Percentiles rank a stretch among this genome's conserved stretches.
Conservation (phyloP, 2,888 invertebrate species). For the Orthonevra nobilis region DNA sequence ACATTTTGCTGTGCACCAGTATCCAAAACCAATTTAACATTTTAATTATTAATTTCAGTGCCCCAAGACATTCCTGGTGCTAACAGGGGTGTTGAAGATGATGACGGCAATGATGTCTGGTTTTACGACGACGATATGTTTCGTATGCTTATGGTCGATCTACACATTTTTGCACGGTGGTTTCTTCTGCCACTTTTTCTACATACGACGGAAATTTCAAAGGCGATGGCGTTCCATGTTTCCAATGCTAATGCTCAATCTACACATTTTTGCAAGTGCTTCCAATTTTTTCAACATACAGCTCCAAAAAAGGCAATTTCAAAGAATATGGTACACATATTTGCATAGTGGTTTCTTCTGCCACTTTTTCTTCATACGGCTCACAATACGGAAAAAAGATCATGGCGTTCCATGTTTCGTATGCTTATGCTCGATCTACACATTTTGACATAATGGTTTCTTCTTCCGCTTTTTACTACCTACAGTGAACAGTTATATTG, state of each 20-base stretch:
- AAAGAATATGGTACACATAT: too few relatives aligned
- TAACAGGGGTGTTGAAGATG: neutral
- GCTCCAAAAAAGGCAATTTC: too few relatives aligned
- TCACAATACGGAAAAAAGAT: too few relatives aligned
- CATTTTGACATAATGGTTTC: conserved; percentile 24
- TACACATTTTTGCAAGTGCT: too few relatives aligned
- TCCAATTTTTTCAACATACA: too few relatives aligned
- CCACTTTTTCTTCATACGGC: too few relatives aligned
- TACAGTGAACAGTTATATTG: neutral
- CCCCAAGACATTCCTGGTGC: neutral
- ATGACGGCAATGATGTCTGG: neutral
- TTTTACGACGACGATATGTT: neutral
- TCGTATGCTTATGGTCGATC: conserved; percentile 6
- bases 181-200: conserved; percentile 14
- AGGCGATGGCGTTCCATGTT: too few relatives aligned
- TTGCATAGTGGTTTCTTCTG: conserved; percentile 20
- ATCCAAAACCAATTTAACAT: neutral
- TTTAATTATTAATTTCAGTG: conserved; percentile 2
- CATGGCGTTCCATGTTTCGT: conserved; percentile 18
- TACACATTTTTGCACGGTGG: conserved; percentile 25
- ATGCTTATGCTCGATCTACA: conserved; percentile 2
- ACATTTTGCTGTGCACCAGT: neutral
- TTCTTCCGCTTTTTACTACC: conserved; percentile 12
- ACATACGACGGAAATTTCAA: too few relatives aligned
- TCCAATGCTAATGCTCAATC: neutral